phyloP scores from a whole-genome alignment of 2,888 invertebrate species.

The Drosophila atripex region DNA sequence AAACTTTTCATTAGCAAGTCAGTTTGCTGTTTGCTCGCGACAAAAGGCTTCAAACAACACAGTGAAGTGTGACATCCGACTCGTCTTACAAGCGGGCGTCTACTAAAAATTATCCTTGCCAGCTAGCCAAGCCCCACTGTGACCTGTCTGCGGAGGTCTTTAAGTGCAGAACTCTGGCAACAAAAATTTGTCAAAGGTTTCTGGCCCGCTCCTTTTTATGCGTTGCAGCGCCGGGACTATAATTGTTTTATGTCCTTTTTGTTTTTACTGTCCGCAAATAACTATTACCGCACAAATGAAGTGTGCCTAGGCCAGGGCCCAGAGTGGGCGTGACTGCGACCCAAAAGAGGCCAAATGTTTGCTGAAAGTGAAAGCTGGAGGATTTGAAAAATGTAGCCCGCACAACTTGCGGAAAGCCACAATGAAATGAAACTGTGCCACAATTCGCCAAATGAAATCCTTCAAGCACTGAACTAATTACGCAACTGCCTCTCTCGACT shows the following conservation, averaged over 20 bases:
- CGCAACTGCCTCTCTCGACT: conserved; percentile 1
- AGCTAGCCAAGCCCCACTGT: conserved; percentile 5
- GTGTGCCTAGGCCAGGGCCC: conserved; percentile 44
- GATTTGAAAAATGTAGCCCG: not conserved
- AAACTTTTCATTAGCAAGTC: conserved; percentile 69
- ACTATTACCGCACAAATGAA: conserved; percentile 57
- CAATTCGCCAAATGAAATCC: conserved; percentile 5
- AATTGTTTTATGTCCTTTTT: conserved; percentile 72
- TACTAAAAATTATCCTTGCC: not conserved
- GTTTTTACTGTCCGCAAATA: conserved; percentile 69
- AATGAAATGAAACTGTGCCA: conserved; percentile 24
- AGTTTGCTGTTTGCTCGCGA: conserved; percentile 46
- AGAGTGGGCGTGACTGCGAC: conserved; percentile 25
- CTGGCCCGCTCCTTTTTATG: conserved; percentile 54
- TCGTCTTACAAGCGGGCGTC: not conserved
- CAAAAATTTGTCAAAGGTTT: conserved; percentile 72
- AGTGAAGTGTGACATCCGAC: conserved; percentile 1
- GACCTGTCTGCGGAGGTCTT: conserved; percentile 28
- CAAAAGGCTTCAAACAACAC: conserved; percentile 28
- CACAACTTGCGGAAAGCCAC: conserved; percentile 18
- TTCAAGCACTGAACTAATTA: conserved; percentile 25
- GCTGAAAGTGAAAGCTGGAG: not conserved
- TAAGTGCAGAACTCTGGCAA: conserved; percentile 53
- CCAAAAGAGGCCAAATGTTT: conserved; percentile 11
- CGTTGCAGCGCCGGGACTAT: conserved; percentile 68